These are phyloP conservation scores for Argopecten irradians DNA, from an alignment of 1,140 invertebrate genomes.

Conservation along the genomic window DNA sequence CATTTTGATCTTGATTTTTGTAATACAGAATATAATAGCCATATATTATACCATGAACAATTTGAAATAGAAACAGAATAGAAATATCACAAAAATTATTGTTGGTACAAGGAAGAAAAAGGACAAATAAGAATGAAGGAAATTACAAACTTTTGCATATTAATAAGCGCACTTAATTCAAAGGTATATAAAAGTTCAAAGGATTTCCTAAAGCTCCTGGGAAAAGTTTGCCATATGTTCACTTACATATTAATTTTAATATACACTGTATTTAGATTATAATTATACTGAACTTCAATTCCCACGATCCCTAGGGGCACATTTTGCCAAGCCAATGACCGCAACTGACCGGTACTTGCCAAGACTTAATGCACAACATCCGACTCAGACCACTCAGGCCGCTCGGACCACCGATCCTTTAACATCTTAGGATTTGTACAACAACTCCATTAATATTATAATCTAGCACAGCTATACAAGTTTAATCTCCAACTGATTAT, in stretches of 20 bases:
- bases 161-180: background rate
- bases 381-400: background rate
- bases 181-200: background rate
- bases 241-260: background rate
- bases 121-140: too few species aligned
- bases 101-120: too few species aligned
- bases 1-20: too few species aligned
- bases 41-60: too few species aligned
- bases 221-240: background rate
- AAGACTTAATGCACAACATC: conserved; percentile 2
- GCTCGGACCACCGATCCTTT: too few species aligned
- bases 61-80: too few species aligned
- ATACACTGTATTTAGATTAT: background rate
- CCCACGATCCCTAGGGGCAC: background rate
- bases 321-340: background rate
- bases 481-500: background rate
- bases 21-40: too few species aligned
- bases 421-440: background rate
- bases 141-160: too few species aligned
- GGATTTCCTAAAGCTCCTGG: background rate
- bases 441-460: background rate
- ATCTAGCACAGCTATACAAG: background rate
- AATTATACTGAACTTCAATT: background rate
- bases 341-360: background rate
- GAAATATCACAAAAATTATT: too few species aligned